These are phyloP conservation scores for Lytechinus pictus DNA, from an alignment of 35 echinoderm and acorn worm species.

Conservation along the genomic window DNA sequence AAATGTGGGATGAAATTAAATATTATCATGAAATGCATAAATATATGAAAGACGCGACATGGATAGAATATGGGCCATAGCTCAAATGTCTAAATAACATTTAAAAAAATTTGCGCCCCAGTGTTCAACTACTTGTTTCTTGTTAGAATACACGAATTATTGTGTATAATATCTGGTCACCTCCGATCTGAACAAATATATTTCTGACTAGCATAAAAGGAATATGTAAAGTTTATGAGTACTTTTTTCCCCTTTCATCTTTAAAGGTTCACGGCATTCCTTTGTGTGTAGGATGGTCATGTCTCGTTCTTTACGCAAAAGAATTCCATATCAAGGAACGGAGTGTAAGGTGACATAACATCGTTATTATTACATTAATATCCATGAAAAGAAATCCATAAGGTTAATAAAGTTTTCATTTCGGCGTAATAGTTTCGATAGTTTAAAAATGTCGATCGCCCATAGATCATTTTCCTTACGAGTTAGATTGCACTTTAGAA, in stretches of 20 bases:
- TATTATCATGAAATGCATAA: too few species aligned
- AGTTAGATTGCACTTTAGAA: too few species aligned
- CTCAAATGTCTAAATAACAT: background rate
- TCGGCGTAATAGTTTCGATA: too few species aligned
- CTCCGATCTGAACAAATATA: background rate
- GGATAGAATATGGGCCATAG: background rate
- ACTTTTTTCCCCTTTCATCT: background rate
- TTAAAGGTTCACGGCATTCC: background rate
- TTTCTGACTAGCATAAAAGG: too few species aligned
- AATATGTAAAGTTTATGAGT: too few species aligned
- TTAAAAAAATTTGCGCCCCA: background rate
- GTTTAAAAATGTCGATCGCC: too few species aligned
- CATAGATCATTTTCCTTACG: too few species aligned
- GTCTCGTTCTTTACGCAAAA: background rate
- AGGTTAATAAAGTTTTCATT: too few species aligned
- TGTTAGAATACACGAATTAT: background rate
- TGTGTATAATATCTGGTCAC: background rate
- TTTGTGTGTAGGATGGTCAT: background rate
- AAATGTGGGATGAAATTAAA: too few species aligned
- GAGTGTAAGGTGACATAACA: background rate
- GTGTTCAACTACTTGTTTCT: background rate
- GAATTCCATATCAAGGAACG: background rate
- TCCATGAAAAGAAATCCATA: too few species aligned
- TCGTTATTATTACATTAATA: too few species aligned
- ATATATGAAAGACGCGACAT: background rate